Percentiles rank a stretch among this genome's conserved stretches.
Evolutionary conservation across 2,797 vertebrate genomes (phyloP).

Genomic region (Sebastes itinus): DNA sequence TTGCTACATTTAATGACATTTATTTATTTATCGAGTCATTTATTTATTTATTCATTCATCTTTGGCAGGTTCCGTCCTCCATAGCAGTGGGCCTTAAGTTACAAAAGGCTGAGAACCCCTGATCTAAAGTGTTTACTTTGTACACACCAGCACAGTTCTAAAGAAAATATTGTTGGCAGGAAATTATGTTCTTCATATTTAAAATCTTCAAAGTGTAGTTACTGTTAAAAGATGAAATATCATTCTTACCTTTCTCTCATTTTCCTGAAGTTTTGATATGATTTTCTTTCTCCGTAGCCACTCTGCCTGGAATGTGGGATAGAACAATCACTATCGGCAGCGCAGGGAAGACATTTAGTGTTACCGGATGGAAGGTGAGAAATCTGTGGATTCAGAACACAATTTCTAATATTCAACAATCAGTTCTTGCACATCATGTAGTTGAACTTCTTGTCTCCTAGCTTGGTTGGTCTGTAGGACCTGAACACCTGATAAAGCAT

Average conservation of each 20-base stretch:
- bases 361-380: conserved; percentile 96
- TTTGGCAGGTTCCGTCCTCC: too few species aligned
- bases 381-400: neutral
- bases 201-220: neutral
- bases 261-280: neutral
- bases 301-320: conserved; percentile 97
- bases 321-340: conserved; percentile 94
- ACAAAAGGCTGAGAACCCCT: neutral
- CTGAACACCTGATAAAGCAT: conserved; percentile 90
- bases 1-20: too few species aligned
- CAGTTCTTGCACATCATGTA: neutral
- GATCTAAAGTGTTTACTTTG: neutral
- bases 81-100: too few species aligned
- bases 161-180: neutral
- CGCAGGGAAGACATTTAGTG: conserved; percentile 94
- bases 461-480: conserved; percentile 97
- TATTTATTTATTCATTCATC: too few species aligned
- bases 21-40: too few species aligned
- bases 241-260: neutral
- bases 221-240: neutral
- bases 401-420: neutral
- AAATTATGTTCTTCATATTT: neutral
- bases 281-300: conserved; percentile 78
- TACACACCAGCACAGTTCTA: neutral
- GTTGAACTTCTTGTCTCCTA: conserved; percentile 61